phyloP scores from a whole-genome alignment of 30 jellyfish, hydroid and myxozoan genomes.

The Rhopilema esculentum region DNA sequence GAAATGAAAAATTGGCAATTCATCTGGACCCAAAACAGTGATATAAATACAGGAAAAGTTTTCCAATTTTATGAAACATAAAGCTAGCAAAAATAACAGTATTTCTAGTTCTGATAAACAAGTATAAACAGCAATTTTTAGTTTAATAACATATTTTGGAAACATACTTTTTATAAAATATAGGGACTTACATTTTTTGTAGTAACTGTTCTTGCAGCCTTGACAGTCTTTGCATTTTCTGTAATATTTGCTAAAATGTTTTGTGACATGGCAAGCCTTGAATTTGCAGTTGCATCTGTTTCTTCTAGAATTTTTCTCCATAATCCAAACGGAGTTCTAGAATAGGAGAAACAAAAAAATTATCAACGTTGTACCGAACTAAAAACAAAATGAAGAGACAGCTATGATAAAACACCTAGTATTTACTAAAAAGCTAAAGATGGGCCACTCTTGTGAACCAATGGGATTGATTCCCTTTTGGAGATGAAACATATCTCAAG shows the following conservation, averaged over 20 bases:
- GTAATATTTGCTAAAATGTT: conserved; percentile 66
- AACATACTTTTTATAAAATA: neutral
- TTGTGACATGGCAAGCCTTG: conserved; percentile 83
- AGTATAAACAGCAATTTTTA: no score
- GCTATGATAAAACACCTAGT: no score
- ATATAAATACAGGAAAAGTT: no score
- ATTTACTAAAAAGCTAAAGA: no score
- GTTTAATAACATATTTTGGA: no score
- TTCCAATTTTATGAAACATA: no score
- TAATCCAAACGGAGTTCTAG: conserved; percentile 88
- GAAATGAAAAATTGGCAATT: neutral
- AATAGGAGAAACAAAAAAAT: neutral
- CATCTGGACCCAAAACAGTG: neutral
- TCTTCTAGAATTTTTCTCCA: conserved; percentile 86
- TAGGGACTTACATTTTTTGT: conserved; percentile 74
- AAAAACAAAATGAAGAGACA: neutral
- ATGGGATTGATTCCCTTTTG: no score
- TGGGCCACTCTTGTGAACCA: no score
- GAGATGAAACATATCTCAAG: no score
- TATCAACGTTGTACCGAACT: neutral
- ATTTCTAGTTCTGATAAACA: no score
- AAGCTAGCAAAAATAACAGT: no score
- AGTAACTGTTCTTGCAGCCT: conserved; percentile 77
- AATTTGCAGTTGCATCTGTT: conserved; percentile 82
- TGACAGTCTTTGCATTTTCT: conserved; percentile 77